Evolutionary conservation across 2,888 invertebrate species (phyloP), one percentile per base, ranked within the genome.

Genomic region (Yponomeuta plumbellus): DNA sequence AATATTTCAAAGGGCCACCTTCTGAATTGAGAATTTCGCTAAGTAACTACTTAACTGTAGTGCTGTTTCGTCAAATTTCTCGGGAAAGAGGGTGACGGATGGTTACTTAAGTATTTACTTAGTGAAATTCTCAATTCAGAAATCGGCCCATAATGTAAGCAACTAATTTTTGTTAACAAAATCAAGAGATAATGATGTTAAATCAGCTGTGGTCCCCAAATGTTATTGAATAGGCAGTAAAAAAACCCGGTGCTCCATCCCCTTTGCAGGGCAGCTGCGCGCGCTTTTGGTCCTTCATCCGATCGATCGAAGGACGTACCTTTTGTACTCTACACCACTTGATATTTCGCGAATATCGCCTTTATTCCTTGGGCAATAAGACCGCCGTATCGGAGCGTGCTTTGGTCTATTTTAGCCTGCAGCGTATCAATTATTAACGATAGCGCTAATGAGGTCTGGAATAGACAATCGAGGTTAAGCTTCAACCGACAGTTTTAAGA

Each of bases 231-330:
- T 52, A 17, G 4, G 44, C 17, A 4, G 44, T 52, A 17, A 52
- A 52, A 52, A 52, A 52, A 52, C 13, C 13, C 13, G 17, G 17
- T 34, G 56, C 21, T 11, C 58, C 21, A 21, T 2, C n/a, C 22
- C 22, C 21, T 10, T 11, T 58, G 21, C 58, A 58, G 21, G 65
- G 67, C 22, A 66, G 71, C 13, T 85, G 88, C 87, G 88, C 87
- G 85, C 87, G 86, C 80, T 72, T 57, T 81, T 64, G 26, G 87
- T 86, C 88, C 88, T 88, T 86, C 80, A 72, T 34, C 56, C 68
- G 69, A 88, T 88, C 85, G 88, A 88, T 86, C 88, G 85, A 87
- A 88, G 88, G 88, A 86, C 88, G 77, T 70, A 64, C 69, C 44
- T 17, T 52, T 52, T 52, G 44, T 52, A 52, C 17, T 52, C 44